These are phyloP conservation scores for Callyntrura guangdongensis DNA, from an alignment of 2,888 invertebrate species.

Conservation along the genomic window DNA sequence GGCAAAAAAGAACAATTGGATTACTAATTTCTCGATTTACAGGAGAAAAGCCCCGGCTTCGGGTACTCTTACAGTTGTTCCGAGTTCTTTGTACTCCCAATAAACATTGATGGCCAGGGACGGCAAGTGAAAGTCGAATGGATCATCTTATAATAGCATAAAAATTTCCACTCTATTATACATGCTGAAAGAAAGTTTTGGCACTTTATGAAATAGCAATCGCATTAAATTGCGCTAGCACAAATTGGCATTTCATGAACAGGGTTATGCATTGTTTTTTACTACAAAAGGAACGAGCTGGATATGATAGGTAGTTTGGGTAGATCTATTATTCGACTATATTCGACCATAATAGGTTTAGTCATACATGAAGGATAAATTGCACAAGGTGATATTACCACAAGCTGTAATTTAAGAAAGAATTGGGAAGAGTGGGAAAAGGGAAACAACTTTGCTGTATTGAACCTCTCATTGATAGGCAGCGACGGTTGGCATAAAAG, in stretches of 20 bases:
- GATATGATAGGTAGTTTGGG: background rate
- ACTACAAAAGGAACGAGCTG: background rate
- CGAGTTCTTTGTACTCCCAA: background rate
- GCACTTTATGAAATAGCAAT: background rate
- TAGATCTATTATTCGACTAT: background rate
- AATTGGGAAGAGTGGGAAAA: background rate
- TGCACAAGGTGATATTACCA: background rate
- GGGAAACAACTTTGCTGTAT: background rate
- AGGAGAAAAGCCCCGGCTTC: background rate
- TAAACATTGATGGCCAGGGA: slow-evolving; percentile 6
- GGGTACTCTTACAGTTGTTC: background rate
- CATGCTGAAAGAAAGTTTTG: background rate
- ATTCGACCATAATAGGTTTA: background rate
- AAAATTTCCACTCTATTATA: slow-evolving; percentile 19
- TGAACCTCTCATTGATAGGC: slow-evolving; percentile 31
- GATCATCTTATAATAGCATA: background rate
- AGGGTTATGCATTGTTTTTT: background rate
- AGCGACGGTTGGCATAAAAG: slow-evolving; percentile 29
- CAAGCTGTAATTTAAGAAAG: background rate
- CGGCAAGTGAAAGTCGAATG: slow-evolving; percentile 41
- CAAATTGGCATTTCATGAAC: slow-evolving; percentile 36
- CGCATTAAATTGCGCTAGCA: slow-evolving; percentile 12
- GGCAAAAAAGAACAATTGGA: background rate
- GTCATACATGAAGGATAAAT: background rate
- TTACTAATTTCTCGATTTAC: background rate